Base-by-base conservation (phyloP, 37 sponge, comb jelly and placozoan species). In the Theonella swinhoei region DNA sequence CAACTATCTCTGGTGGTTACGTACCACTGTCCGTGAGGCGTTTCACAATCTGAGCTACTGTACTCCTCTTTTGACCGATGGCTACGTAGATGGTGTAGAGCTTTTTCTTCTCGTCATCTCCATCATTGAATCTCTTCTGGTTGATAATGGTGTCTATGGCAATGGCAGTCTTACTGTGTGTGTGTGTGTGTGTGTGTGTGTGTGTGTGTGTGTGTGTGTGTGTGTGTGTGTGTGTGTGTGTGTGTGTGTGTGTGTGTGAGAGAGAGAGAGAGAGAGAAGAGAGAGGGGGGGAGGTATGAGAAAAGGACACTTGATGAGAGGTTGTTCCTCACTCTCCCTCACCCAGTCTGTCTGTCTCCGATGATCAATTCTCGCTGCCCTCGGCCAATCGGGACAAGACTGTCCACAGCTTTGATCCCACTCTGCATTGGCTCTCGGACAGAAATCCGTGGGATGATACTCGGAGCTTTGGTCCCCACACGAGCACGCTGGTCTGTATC, bases 41-140 rank as follows among this genome's bases (percentile, higher is more conserved):
- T 89, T 98, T 95, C 30, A 98, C 95, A 4, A 98, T 83, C 91
- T 98, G 99, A 60, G 99, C 99, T 4, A 98, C 99, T 0, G 99
- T 98, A 85, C 96, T 96, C n/a, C 99, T 92, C 91, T 98, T 98
- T 91, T 98, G 99, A 22, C 99, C 99, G 62, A 96, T 94, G 76
- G 99, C 99, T 20, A 91, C 92, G 78, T 98, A 98, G 39, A 98
- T 94, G 76, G 96, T 95, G 88, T 96, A 98, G 59, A 98, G 91
- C 91, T 95, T 98, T 87, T 96, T 96, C 89, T 90, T 98, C 79
- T 98, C 99, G 54, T 98, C 99, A 32, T 79, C 75, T 74, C 85
- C 96, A 33, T 94, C 93, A 81, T 98, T 98, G 88, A 96, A 96
- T 47, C 90, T 79, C 88, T 89, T 94, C 87, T 98, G 99, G 76